phyloP scores from a whole-genome alignment of 1,140 invertebrate species.

The Daktulosphaira vitifoliae region DNA sequence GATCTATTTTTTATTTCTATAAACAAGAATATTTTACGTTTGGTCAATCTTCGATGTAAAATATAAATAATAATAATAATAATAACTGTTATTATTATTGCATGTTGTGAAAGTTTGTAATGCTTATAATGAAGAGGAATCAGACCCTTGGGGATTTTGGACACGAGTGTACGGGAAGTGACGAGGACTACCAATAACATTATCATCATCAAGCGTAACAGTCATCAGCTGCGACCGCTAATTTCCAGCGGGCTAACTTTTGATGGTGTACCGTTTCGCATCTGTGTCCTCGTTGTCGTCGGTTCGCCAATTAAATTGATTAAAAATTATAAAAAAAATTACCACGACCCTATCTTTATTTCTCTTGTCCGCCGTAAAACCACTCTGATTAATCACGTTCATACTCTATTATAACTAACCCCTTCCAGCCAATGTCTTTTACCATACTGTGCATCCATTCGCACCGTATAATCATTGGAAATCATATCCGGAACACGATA shows the following conservation, averaged over 20 bases:
- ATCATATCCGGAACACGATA: constrained; percentile 13
- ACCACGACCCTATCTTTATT: too few relatives aligned
- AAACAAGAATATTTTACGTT: too few relatives aligned
- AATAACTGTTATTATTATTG: neutral
- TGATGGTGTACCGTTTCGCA: neutral
- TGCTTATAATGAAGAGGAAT: constrained; percentile 26
- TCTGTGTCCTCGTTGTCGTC: neutral
- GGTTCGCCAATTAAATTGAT: constrained; percentile 31
- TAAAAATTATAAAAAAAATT: constrained; percentile 29
- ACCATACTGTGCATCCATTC: neutral
- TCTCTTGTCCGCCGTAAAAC: neutral
- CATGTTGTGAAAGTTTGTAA: constrained; percentile 12
- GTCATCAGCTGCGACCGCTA: constrained; percentile 27
- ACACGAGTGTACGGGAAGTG: neutral
- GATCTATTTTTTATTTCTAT: too few relatives aligned
- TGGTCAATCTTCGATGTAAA: too few relatives aligned
- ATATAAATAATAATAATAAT: too few relatives aligned
- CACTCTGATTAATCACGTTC: constrained; percentile 16
- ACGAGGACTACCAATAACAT: neutral
- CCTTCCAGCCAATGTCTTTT: neutral
- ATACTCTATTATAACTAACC: neutral
- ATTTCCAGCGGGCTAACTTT: constrained; percentile 12
- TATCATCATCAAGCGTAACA: neutral
- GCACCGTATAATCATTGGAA: too few relatives aligned
- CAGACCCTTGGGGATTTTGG: constrained; percentile 20